Conservation (phyloP, 2,888 invertebrate genomes). For the Leptopilina drosophilae region DNA sequence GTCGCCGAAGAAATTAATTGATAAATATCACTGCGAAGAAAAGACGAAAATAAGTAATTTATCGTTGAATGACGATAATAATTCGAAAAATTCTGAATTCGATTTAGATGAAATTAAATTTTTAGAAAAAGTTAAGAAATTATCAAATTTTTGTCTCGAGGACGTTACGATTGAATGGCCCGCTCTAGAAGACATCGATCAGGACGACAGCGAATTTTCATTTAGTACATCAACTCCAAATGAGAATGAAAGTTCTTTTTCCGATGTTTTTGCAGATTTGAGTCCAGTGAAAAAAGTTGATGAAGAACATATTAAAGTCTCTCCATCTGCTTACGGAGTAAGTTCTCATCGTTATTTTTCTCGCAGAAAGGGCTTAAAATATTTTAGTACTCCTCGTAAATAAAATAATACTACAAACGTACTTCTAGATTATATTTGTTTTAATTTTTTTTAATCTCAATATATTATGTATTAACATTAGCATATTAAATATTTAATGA, state of each 20-base stretch:
- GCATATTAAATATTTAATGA: no score
- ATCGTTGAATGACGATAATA: neutral
- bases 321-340: neutral
- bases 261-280: neutral
- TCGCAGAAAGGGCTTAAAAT: neutral
- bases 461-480: no score
- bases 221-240: no score
- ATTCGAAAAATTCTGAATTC: neutral
- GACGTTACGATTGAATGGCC: neutral
- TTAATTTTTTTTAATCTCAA: no score
- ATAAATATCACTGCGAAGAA: neutral
- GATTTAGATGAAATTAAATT: neutral
- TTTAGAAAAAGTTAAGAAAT: neutral
- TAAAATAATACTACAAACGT: neutral
- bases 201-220: no score
- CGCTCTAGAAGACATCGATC: no score
- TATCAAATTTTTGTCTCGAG: neutral
- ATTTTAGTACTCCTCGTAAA: slow-evolving; percentile 17
- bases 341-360: neutral
- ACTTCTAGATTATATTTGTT: neutral
- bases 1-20: slow-evolving; percentile 1
- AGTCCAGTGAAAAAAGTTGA: neutral
- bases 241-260: neutral
- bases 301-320: neutral
- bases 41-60: neutral